A percentile compares a stretch with the other conserved stretches of the same genome.
phyloP scores from a whole-genome alignment of 2,888 invertebrate species.

The Dendrolimus houi region DNA sequence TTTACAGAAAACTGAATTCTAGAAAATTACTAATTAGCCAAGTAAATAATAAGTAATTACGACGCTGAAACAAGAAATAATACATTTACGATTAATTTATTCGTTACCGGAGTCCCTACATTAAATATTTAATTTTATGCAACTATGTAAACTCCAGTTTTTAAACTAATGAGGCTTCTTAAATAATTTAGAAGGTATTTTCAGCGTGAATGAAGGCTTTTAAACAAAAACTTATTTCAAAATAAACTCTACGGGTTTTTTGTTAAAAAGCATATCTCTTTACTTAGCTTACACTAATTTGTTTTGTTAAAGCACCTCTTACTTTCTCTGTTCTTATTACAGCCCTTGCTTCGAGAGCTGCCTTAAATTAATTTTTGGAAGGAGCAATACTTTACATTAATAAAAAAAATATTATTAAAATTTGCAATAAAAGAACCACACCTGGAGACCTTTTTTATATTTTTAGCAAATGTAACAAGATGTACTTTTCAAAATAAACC shows the following conservation, averaged over 20 bases:
- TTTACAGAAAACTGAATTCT: too few relatives aligned
- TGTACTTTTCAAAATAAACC: too few relatives aligned
- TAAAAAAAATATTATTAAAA: neutral
- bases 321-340: constrained; percentile 18
- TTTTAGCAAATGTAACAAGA: neutral
- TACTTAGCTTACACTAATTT: constrained; percentile 28
- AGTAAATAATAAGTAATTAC: too few relatives aligned
- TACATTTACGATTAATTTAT: too few relatives aligned
- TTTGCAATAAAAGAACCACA: neutral
- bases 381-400: neutral
- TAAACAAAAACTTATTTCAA: neutral
- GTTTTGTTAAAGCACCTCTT: constrained; percentile 21
- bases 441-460: neutral
- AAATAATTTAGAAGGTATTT: too few relatives aligned
- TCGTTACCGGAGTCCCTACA: too few relatives aligned
- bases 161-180: too few relatives aligned
- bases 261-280: constrained; percentile 25
- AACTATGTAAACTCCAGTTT: too few relatives aligned
- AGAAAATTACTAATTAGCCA: too few relatives aligned
- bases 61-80: too few relatives aligned
- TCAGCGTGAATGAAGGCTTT: too few relatives aligned
- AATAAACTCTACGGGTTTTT: constrained; percentile 9
- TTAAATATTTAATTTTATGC: too few relatives aligned
- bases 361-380: constrained; percentile 12
- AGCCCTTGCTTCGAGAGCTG: constrained; percentile 18